Evolutionary conservation across 2,113 vertebrate genomes (phyloP).

Genomic region (Thinocorus orbignyianus): DNA sequence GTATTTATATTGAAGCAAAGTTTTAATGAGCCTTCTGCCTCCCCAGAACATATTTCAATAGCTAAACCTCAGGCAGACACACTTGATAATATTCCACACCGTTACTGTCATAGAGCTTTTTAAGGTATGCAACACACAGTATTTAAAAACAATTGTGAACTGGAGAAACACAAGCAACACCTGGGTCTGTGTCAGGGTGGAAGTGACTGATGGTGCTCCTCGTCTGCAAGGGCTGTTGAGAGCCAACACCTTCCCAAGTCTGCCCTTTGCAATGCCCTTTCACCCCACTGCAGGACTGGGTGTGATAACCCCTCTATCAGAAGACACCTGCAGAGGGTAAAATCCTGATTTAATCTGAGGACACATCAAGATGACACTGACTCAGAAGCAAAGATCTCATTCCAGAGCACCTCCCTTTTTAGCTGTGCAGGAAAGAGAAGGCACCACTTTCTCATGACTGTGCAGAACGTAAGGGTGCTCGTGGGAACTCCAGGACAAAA

Average conservation of each 20-base stretch:
- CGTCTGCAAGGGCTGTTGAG: not conserved
- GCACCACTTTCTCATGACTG: not conserved
- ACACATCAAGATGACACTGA: not conserved
- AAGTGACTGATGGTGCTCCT: not conserved
- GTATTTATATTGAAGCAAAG: not conserved
- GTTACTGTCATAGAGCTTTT: not conserved
- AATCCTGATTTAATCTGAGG: not conserved
- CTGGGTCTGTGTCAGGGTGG: not conserved
- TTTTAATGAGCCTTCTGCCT: not conserved
- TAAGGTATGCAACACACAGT: not conserved
- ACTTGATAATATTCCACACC: not conserved
- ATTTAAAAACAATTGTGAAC: not conserved
- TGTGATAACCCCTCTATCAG: not conserved
- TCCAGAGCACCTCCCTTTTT: not conserved
- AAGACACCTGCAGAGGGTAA: not conserved
- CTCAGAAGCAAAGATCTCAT: not conserved
- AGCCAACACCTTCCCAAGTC: not conserved
- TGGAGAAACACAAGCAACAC: not conserved
- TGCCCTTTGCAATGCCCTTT: not conserved
- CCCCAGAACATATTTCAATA: not conserved
- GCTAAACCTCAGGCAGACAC: not conserved
- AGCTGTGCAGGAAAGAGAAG: not conserved
- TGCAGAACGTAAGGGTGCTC: not conserved
- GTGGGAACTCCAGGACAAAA: not conserved
- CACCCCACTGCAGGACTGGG: not conserved